Evolutionary conservation across 35 echinoderm and acorn worm species (phyloP).

Genomic region (Anneissia japonica): DNA sequence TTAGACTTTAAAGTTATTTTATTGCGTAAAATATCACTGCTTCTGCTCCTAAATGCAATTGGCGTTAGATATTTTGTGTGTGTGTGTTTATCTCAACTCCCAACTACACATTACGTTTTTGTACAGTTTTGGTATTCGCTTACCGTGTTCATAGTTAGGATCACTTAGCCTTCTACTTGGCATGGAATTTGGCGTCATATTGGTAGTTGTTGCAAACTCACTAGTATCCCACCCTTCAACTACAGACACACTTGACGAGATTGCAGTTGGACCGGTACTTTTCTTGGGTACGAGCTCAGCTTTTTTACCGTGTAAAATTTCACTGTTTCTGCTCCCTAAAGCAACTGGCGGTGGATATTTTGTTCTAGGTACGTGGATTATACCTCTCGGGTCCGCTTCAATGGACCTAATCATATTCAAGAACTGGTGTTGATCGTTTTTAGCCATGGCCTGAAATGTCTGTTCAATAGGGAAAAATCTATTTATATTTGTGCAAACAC

Average conservation of each 20-base stretch:
- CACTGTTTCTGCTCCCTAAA: background rate
- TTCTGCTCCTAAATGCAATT: no score
- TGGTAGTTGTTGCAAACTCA: background rate
- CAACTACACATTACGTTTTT: no score
- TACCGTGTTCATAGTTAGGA: background rate
- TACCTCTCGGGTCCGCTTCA: background rate
- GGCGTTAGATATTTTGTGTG: no score
- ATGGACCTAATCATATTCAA: background rate
- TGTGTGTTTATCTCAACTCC: no score
- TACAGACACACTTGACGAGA: background rate
- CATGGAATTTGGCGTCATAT: background rate
- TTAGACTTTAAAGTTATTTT: no score
- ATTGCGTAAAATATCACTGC: no score
- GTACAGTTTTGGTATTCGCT: no score
- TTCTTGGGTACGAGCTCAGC: background rate
- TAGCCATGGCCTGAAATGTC: background rate
- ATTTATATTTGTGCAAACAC: no score
- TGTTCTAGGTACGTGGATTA: background rate
- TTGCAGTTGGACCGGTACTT: background rate
- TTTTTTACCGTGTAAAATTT: background rate
- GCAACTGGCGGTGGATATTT: background rate
- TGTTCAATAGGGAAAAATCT: no score
- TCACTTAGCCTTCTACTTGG: background rate
- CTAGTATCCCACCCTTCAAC: background rate
- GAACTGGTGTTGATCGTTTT: background rate